A percentile compares a stretch with the other conserved stretches of the same genome.
These are phyloP conservation scores for Teleopsis dalmanni DNA, from an alignment of 1,140 invertebrate species.

Conservation along the genomic window DNA sequence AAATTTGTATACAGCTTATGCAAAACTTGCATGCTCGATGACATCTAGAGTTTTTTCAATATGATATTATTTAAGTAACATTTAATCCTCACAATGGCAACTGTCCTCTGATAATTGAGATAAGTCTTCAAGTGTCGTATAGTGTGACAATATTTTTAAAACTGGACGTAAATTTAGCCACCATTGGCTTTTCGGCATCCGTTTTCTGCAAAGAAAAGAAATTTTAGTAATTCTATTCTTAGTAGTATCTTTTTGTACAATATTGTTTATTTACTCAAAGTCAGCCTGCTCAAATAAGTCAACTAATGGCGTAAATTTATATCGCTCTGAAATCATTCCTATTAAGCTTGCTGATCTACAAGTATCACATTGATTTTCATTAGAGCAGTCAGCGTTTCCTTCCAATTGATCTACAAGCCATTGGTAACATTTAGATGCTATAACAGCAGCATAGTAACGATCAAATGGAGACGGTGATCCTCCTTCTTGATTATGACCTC, in stretches of 20 bases:
- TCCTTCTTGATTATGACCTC: conserved; percentile 88
- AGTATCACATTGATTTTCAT: conserved; percentile 49
- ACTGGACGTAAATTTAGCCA: conserved; percentile 92
- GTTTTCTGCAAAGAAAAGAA: conserved; percentile 55
- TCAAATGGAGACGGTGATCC: conserved; percentile 93
- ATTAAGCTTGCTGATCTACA: conserved; percentile 67
- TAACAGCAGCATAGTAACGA: conserved; percentile 93
- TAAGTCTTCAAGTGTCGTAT: no score
- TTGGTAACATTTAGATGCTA: conserved; percentile 83
- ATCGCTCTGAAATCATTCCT: conserved; percentile 75
- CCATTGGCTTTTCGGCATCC: conserved; percentile 88
- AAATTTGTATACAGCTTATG: no score
- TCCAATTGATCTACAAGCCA: conserved; percentile 71
- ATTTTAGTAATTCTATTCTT: background rate
- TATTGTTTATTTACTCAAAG: conserved; percentile 64
- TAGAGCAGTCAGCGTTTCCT: conserved; percentile 48
- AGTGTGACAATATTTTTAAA: conserved; percentile 88
- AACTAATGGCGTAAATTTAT: conserved; percentile 80
- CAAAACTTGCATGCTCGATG: no score
- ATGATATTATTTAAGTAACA: no score
- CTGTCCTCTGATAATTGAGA: no score
- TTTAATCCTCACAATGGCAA: no score
- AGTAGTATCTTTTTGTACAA: background rate
- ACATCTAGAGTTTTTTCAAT: no score
- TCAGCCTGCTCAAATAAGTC: conserved; percentile 76